Evolutionary conservation across 2,113 vertebrate species (phyloP).

Genomic region (Thinocorus orbignyianus): DNA sequence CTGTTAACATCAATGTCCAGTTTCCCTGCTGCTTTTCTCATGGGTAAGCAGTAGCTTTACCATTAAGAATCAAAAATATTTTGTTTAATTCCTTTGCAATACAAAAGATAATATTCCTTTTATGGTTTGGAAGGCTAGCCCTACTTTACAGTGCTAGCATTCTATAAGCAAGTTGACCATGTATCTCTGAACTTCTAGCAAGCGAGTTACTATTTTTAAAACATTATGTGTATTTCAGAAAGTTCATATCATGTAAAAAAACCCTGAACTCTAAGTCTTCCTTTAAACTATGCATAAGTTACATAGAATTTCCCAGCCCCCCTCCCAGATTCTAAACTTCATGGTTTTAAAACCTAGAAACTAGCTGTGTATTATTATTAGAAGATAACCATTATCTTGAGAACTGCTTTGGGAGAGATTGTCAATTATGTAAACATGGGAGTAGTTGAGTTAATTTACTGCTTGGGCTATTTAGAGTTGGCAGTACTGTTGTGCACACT

Average conservation of each 20-base stretch:
- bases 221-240: neutral
- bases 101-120: neutral
- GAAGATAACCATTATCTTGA: neutral
- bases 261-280: neutral
- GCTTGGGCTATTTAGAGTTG: neutral
- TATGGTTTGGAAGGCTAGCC: neutral
- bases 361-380: neutral
- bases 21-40: neutral
- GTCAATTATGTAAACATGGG: neutral
- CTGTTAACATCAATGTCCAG: neutral
- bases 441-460: neutral
- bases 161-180: neutral
- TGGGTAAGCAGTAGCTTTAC: neutral
- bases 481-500: neutral
- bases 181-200: neutral
- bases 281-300: neutral
- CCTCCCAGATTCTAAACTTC: neutral
- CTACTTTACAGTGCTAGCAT: neutral
- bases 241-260: neutral
- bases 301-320: neutral
- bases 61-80: neutral
- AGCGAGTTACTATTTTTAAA: neutral
- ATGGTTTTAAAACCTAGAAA: neutral
- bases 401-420: neutral
- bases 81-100: neutral